Base-by-base conservation (phyloP, 2,888 invertebrate genomes). In the Lasioglossum morio region DNA sequence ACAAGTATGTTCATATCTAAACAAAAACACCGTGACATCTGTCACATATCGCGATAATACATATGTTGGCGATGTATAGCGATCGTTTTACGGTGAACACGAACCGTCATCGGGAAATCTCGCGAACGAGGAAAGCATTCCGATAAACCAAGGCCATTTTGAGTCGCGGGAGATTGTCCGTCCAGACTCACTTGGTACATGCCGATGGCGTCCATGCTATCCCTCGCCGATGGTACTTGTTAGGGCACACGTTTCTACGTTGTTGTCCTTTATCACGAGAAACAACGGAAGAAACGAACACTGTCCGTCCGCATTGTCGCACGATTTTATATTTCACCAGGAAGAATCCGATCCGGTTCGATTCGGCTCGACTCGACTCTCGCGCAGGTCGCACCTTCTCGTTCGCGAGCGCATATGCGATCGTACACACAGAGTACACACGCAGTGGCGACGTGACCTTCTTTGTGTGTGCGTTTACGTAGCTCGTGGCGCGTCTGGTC, bases 161-260 rank as follows among this genome's bases (percentile, higher is more conserved):
- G 92, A 92, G 92, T 79, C 74, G 86, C 87, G 89, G 88, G 85
- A 81, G 79, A 89, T 79, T 77, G 53, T 72, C 37, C 27, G 77
- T 75, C 37, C 85, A 70, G 84, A 95, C 95, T 95, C 94, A 95
- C 95, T 95, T 95, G 95, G 87, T 94, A 95, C 93, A 95, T 94
- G 92, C 94, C 94, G 92, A 93, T 95, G 92, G 94, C 93, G 93
- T 95, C 95, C 95, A 95, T 95, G 92, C 88, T 92, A 84, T 53
- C 79, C 79, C 46, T 53, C n/a, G 19, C 53, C 72, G 60, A 69
- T 79, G 80, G 75, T 40, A 83, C 66, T 69, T 48, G 46, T 48
- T 46, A 57, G 23, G 27, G n/a, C 60, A n/a, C 70, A 46, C 60
- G 43, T 43, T 73, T 46, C 43, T 48, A 63, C 76, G 75, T 63